Evolutionary conservation across 2,113 vertebrate genomes (phyloP).

Genomic region (Nannobrachium achirus): DNA sequence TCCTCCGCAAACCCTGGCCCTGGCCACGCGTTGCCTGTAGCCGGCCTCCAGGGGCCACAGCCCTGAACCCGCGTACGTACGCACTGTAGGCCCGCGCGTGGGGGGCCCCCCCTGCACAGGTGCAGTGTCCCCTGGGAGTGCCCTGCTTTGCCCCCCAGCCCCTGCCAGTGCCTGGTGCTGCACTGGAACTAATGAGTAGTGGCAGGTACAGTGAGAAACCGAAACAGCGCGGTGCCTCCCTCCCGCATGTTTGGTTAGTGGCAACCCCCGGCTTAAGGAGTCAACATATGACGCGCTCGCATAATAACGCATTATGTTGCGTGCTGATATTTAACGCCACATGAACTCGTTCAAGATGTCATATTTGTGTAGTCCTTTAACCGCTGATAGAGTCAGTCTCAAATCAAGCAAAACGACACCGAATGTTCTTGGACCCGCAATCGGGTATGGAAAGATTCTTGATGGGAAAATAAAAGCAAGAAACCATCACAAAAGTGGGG

Average conservation of each 20-base stretch:
- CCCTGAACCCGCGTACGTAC: constrained; percentile 35
- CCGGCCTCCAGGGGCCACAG: constrained; percentile 64
- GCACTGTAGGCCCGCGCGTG: constrained; percentile 30
- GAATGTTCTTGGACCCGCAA: no score
- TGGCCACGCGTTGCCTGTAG: constrained; percentile 55
- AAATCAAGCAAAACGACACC: no score
- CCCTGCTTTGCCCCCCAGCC: constrained; percentile 70
- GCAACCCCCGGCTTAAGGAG: constrained; percentile 52
- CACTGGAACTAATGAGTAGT: constrained; percentile 87
- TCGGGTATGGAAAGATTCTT: no score
- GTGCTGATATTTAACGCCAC: constrained; percentile 31
- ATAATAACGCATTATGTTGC: constrained; percentile 35
- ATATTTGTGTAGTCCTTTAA: no score
- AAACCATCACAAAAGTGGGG: neutral
- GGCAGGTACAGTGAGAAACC: constrained; percentile 84
- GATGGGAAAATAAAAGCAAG: no score
- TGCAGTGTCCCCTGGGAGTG: constrained; percentile 74
- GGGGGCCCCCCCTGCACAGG: constrained; percentile 86
- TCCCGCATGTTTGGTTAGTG: constrained; percentile 71
- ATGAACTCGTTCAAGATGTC: neutral
- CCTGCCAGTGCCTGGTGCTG: constrained; percentile 72
- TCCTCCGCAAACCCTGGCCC: constrained; percentile 27
- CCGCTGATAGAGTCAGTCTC: no score
- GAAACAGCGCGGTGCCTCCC: constrained; percentile 46
- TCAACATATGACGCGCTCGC: constrained; percentile 48